phyloP scores from a whole-genome alignment of 2,888 invertebrate species.

The Aromia moschata region DNA sequence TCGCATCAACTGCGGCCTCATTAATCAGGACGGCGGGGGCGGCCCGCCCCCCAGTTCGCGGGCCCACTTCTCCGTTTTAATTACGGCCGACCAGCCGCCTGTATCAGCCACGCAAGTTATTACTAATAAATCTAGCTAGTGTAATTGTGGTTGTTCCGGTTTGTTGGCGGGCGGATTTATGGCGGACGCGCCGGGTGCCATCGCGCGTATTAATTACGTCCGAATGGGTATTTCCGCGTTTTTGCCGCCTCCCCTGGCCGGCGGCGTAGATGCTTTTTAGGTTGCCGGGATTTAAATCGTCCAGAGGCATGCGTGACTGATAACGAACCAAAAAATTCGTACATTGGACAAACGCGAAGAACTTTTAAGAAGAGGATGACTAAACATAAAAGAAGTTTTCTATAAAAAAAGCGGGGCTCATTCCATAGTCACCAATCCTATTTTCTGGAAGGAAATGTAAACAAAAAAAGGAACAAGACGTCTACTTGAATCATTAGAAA shows the following conservation, averaged over 20 bases:
- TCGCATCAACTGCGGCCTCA: conserved; percentile 52
- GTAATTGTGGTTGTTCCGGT: conserved; percentile 55
- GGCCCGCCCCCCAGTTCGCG: conserved; percentile 28
- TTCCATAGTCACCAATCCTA: too few relatives aligned
- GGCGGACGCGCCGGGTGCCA: conserved; percentile 44
- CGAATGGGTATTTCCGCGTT: conserved; percentile 27
- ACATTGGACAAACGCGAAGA: too few relatives aligned
- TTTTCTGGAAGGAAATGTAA: too few relatives aligned
- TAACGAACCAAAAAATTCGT: too few relatives aligned
- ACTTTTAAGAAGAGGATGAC: too few relatives aligned
- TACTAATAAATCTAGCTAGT: conserved; percentile 55
- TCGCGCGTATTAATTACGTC: conserved; percentile 38
- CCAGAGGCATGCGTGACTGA: too few relatives aligned
- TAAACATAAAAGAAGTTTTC: too few relatives aligned
- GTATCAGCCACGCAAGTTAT: conserved; percentile 51
- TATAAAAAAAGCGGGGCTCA: too few relatives aligned
- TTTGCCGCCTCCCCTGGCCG: not conserved
- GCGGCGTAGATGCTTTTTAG: not conserved
- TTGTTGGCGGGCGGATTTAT: conserved; percentile 52
- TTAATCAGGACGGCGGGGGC: conserved; percentile 53
- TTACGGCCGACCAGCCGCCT: conserved; percentile 47
- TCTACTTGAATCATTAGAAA: too few relatives aligned
- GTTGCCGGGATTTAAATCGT: not conserved
- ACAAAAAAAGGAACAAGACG: too few relatives aligned
- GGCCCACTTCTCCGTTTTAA: conserved; percentile 48